Percentiles rank a stretch among this genome's conserved stretches.
Conservation (phyloP, 2,888 invertebrate species). For the Druceiella hillmani region DNA sequence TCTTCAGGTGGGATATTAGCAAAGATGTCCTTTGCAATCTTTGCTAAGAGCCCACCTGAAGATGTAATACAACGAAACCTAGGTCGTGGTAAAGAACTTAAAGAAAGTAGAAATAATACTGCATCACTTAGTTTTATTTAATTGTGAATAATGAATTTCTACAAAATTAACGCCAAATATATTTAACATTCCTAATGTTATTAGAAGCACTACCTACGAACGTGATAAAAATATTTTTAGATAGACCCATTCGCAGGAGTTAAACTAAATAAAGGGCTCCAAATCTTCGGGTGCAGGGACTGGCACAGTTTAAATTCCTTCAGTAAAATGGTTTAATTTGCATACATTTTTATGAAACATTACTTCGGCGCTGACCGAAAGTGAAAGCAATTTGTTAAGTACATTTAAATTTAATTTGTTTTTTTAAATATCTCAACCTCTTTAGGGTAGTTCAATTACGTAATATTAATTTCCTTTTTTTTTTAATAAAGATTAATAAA, state of each 20-base stretch:
- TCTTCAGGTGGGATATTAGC: too few relatives aligned
- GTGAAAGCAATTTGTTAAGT: constrained; percentile 19
- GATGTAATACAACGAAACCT: too few relatives aligned
- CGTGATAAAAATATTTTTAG: constrained; percentile 8
- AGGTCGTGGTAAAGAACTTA: too few relatives aligned
- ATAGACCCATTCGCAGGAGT: constrained; percentile 8
- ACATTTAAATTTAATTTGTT: constrained; percentile 15
- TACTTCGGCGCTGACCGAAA: constrained; percentile 13
- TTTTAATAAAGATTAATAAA: too few relatives aligned
- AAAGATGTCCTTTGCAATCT: too few relatives aligned
- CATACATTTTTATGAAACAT: constrained; percentile 14
- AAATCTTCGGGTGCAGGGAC: constrained; percentile 14
- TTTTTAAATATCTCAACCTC: constrained; percentile 8
- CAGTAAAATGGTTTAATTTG: constrained; percentile 19
- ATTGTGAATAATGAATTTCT: too few relatives aligned
- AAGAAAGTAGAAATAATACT: too few relatives aligned
- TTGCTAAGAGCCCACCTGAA: too few relatives aligned
- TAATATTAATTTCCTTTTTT: too few relatives aligned
- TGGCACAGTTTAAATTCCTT: constrained; percentile 18
- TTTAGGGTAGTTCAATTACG: too few relatives aligned
- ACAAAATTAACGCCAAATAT: too few relatives aligned
- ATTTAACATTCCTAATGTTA: constrained; percentile 9
- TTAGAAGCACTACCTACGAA: constrained; percentile 8
- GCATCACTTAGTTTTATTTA: too few relatives aligned
- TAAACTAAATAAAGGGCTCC: constrained; percentile 16